A percentile compares a stretch with the other conserved stretches of the same genome.
Evolutionary conservation across 2,113 vertebrate genomes (phyloP).

Genomic region (Dolichotis patagonum): DNA sequence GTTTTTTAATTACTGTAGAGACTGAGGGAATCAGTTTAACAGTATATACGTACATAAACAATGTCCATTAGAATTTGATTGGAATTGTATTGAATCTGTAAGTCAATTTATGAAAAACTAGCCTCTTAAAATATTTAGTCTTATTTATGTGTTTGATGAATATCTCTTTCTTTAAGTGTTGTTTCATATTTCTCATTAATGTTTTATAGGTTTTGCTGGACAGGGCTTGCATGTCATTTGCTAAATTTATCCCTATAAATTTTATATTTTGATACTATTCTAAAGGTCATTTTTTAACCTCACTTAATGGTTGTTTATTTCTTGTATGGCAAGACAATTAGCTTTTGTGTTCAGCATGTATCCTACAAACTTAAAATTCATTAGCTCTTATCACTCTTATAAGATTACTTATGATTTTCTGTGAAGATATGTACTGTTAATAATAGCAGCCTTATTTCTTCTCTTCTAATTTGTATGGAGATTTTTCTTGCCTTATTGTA

Average conservation of each 20-base stretch:
- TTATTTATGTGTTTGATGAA: background rate
- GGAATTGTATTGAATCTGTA: background rate
- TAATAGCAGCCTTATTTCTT: background rate
- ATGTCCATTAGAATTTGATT: background rate
- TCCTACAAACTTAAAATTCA: background rate
- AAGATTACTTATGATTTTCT: background rate
- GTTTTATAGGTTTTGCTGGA: background rate
- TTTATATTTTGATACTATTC: slow-evolving; percentile 3
- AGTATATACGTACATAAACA: background rate
- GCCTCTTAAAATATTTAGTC: background rate
- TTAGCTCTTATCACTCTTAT: background rate
- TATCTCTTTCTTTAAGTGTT: background rate
- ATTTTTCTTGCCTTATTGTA: slow-evolving; percentile 37
- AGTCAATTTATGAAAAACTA: background rate
- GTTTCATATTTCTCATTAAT: background rate
- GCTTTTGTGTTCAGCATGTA: background rate
- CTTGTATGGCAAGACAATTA: background rate
- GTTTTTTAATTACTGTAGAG: background rate
- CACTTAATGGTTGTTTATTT: background rate
- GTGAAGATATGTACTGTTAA: background rate
- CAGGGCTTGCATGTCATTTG: background rate
- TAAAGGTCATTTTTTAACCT: background rate
- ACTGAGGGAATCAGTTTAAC: background rate
- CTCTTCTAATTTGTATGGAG: background rate
- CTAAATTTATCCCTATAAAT: background rate